Base-by-base conservation (phyloP, 2,113 vertebrate species). In the Nannobrachium achirus region DNA sequence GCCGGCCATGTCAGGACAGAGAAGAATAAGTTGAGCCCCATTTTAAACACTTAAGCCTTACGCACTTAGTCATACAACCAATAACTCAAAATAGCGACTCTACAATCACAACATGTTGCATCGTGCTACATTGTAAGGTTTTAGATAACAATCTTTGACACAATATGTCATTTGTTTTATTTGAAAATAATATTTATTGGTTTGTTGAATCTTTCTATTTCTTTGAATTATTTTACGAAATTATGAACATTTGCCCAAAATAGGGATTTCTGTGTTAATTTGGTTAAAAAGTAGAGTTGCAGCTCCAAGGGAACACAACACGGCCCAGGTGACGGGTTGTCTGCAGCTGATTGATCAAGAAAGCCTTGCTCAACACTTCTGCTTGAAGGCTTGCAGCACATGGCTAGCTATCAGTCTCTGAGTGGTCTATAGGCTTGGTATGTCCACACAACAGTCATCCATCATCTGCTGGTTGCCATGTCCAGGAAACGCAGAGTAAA, bases 281-380 rank as follows among this genome's bases (percentile, higher is more conserved):
- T 33, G 25, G 25, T 33, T 33, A 46, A 39, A 39, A n/a, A 38
- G 10, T 33, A n/a, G 51, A n/a, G 19, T 8, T 44, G 8, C 55
- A 50, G 48, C 76, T 62, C 20, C 38, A 60, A 50, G 15, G 8
- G 64, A 53, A 64, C 55, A 4, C 33, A 16, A 61, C 70, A 56
- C 33, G 73, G 66, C 25, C 11, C 66, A 74, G 73, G 60, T 85
- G 81, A 79, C 68, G 48, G 62, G 55, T 82, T 82, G 66, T 73
- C 76, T 79, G 57, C 75, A 61, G 78, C 72, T 80, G 69, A 78
- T 80, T 86, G 79, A 78, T 83, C 53, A 75, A 69, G 25, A 39
- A 49, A 79, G 72, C 63, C 18, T 85, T 56, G 73, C 20, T 60
- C 67, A 71, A 78, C 75, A 51, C 51, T 49, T 16, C 55, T 58